A percentile compares a stretch with the other conserved stretches of the same genome.
These are phyloP conservation scores for Nomada ruficornis DNA, from an alignment of 2,888 invertebrate species.

Conservation along the genomic window DNA sequence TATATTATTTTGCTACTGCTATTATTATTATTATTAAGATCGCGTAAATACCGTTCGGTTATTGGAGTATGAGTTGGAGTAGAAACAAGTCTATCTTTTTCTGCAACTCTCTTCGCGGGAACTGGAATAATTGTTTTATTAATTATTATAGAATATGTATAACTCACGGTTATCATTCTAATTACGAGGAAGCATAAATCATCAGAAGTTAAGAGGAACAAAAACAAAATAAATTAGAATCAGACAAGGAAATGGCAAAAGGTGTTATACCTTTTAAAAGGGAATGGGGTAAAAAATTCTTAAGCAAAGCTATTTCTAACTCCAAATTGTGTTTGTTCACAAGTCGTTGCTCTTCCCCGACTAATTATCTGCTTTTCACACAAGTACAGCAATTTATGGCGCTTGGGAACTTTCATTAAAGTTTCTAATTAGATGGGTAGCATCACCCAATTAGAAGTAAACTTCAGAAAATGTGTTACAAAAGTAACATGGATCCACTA, in stretches of 20 bases:
- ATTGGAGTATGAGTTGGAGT: constrained; percentile 72
- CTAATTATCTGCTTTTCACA: constrained; percentile 75
- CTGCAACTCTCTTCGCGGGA: constrained; percentile 74
- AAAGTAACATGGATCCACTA: constrained; percentile 4
- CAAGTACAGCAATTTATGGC: constrained; percentile 70
- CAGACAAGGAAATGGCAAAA: constrained; percentile 8
- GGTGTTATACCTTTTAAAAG: constrained; percentile 47
- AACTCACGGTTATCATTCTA: not conserved
- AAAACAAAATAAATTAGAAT: not conserved
- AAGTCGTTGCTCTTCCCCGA: constrained; percentile 73
- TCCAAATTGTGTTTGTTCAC: constrained; percentile 76
- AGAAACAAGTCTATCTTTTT: constrained; percentile 66
- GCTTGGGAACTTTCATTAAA: constrained; percentile 76
- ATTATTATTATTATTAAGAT: not conserved
- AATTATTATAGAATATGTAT: not conserved
- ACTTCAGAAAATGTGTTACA: constrained; percentile 64
- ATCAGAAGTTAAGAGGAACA: not conserved
- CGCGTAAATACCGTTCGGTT: constrained; percentile 59
- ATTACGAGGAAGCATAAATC: not conserved
- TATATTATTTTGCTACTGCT: constrained; percentile 5
- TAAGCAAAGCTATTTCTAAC: constrained; percentile 59
- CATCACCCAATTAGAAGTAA: constrained; percentile 68
- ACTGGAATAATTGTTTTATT: constrained; percentile 67
- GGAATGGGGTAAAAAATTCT: constrained; percentile 46
- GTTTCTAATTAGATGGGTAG: constrained; percentile 78